Conservation (phyloP, 2,888 invertebrate genomes). For the Pilophorus perplexus region DNA sequence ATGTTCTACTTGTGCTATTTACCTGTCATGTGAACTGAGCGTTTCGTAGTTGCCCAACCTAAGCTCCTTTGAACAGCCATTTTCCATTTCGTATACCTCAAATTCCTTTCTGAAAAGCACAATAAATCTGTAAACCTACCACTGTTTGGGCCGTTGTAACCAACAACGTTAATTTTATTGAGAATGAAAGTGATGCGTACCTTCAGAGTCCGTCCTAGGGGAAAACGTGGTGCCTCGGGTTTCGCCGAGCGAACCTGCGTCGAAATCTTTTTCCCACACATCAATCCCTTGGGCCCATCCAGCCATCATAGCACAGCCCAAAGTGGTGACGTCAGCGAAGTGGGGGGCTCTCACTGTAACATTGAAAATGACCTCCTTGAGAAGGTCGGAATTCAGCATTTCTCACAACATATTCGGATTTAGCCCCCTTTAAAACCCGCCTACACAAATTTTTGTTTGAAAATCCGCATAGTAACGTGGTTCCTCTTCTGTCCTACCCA, state of each 20-base stretch:
- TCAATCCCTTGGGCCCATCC: constrained; percentile 72
- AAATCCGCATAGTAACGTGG: no score
- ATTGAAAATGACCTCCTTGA: no score
- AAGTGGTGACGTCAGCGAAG: constrained; percentile 74
- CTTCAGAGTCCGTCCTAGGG: constrained; percentile 40
- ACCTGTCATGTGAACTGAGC: constrained; percentile 75
- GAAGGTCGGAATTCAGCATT: no score
- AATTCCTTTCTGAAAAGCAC: constrained; percentile 68
- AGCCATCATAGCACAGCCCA: constrained; percentile 92
- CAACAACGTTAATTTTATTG: background rate
- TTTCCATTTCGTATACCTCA: constrained; percentile 88
- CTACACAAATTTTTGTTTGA: no score
- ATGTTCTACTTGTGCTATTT: no score
- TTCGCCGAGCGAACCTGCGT: constrained; percentile 21
- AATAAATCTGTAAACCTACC: background rate
- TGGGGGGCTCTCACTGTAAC: constrained; percentile 42
- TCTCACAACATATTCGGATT: no score
- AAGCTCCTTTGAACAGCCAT: constrained; percentile 89
- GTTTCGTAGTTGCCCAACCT: constrained; percentile 79
- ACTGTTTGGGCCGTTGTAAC: background rate
- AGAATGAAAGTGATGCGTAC: constrained; percentile 20
- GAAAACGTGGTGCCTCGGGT: constrained; percentile 39
- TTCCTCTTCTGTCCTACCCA: no score
- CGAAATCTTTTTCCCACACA: constrained; percentile 59
- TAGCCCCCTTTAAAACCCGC: no score